A percentile compares a stretch with the other conserved stretches of the same genome.
Conservation (phyloP, 2,113 vertebrate species). For the Calidris pygmaea region DNA sequence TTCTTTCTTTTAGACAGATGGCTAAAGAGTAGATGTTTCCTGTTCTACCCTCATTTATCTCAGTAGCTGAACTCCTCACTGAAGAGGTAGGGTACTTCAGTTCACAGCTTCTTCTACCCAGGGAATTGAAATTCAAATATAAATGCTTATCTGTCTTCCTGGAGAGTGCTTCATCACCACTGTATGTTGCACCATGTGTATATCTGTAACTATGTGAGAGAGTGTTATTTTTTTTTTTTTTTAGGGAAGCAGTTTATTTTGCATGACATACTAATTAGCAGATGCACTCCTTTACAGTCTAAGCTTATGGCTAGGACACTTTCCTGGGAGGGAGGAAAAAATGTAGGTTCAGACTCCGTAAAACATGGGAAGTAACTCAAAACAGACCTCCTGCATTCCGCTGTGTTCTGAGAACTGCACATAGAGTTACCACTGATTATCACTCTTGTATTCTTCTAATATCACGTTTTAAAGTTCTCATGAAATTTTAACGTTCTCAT, state of each 20-base stretch:
- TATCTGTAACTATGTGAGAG: not conserved
- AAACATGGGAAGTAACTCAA: not conserved
- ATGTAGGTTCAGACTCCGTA: not conserved
- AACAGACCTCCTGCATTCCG: not conserved
- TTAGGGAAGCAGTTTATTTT: not conserved
- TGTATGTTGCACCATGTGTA: not conserved
- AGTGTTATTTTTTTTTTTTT: not conserved
- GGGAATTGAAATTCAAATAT: constrained; percentile 13
- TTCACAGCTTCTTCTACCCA: constrained; percentile 3
- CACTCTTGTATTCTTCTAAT: not conserved
- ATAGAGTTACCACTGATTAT: not conserved
- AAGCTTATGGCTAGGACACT: not conserved
- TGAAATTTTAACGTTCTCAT: constrained; percentile 7
- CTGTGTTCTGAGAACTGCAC: not conserved
- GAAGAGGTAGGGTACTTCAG: constrained; percentile 18
- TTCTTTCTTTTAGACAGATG: not conserved
- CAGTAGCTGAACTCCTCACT: not conserved
- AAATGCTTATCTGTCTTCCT: not conserved
- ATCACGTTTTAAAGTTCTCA: not conserved
- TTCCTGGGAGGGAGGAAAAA: not conserved
- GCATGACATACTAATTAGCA: not conserved
- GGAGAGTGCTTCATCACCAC: not conserved
- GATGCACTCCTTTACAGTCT: not conserved
- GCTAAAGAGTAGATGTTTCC: not conserved
- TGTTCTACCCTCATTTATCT: not conserved